Conservation (phyloP, 2,888 invertebrate species). For the Hyposoter dolosus region DNA sequence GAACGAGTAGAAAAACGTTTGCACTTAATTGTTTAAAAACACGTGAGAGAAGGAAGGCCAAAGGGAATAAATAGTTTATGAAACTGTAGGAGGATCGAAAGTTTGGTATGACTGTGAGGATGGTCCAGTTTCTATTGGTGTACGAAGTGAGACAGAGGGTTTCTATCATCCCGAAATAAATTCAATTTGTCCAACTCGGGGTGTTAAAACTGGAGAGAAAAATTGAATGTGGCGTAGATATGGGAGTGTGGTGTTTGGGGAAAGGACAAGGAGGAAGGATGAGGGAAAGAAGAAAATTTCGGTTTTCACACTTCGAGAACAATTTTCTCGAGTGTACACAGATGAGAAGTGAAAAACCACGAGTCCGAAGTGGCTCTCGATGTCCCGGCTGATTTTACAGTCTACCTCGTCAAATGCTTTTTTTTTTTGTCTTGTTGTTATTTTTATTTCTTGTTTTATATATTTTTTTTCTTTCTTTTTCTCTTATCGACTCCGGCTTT, state of each 20-base stretch:
- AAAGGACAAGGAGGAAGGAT: neutral
- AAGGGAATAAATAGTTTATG: slow-evolving; percentile 26
- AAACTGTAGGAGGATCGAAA: slow-evolving; percentile 9
- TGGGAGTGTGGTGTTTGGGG: neutral
- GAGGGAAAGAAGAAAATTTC: slow-evolving; percentile 11
- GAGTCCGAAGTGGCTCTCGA: slow-evolving; percentile 37
- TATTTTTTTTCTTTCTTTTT: slow-evolving; percentile 12
- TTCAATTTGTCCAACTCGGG: neutral
- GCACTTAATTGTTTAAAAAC: neutral
- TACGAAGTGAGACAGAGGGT: neutral
- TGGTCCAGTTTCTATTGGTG: neutral
- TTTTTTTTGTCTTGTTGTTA: neutral
- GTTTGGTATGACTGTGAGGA: neutral
- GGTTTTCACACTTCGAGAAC: slow-evolving; percentile 53
- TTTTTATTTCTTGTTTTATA: slow-evolving; percentile 3
- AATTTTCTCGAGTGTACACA: slow-evolving; percentile 43
- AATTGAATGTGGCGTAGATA: slow-evolving; percentile 19
- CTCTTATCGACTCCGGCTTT: slow-evolving; percentile 31
- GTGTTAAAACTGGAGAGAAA: slow-evolving; percentile 14
- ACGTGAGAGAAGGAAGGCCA: neutral
- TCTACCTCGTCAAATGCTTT: slow-evolving; percentile 33
- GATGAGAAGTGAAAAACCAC: slow-evolving; percentile 36
- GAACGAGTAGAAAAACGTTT: neutral
- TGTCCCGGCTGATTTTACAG: slow-evolving; percentile 51
- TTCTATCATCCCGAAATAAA: neutral